Evolutionary conservation across 2,888 invertebrate genomes (phyloP).

Genomic region (Priocnemis perturbator): DNA sequence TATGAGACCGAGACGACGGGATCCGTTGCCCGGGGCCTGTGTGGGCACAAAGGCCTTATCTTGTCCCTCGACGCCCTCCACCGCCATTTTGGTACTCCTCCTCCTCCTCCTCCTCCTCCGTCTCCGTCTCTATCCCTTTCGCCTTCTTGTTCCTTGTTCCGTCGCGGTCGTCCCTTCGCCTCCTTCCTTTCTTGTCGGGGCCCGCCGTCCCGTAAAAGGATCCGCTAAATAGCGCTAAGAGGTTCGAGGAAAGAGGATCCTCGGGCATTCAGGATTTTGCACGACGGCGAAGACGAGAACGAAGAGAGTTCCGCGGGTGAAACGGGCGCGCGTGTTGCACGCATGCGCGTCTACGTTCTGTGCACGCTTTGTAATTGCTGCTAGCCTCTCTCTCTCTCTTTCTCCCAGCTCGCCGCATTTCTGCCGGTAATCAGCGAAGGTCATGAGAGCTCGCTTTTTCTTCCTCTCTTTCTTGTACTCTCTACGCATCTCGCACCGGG

Average conservation of each 20-base stretch:
- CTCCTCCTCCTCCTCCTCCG: constrained; percentile 39
- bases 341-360: background rate
- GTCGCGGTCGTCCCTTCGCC: constrained; percentile 18
- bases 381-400: constrained; percentile 3
- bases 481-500: background rate
- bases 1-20: constrained; percentile 69
- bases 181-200: constrained; percentile 62
- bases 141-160: constrained; percentile 25
- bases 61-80: constrained; percentile 58
- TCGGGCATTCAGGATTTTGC: constrained; percentile 60
- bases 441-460: constrained; percentile 28
- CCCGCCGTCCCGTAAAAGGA: constrained; percentile 66
- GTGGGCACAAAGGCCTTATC: constrained; percentile 69
- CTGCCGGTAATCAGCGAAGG: constrained; percentile 45
- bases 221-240: constrained; percentile 68
- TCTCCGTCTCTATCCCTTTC: constrained; percentile 19
- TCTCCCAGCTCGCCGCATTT: no score
- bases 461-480: background rate
- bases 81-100: constrained; percentile 66
- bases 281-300: constrained; percentile 15
- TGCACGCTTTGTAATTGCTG: constrained; percentile 49
- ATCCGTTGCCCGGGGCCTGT: constrained; percentile 56
- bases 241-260: constrained; percentile 69
- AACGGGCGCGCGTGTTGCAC: no score
- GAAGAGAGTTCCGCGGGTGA: background rate